Evolutionary conservation across 2,113 vertebrate species (phyloP), one percentile per base, ranked within the genome.

Genomic region (Holacanthus passer): DNA sequence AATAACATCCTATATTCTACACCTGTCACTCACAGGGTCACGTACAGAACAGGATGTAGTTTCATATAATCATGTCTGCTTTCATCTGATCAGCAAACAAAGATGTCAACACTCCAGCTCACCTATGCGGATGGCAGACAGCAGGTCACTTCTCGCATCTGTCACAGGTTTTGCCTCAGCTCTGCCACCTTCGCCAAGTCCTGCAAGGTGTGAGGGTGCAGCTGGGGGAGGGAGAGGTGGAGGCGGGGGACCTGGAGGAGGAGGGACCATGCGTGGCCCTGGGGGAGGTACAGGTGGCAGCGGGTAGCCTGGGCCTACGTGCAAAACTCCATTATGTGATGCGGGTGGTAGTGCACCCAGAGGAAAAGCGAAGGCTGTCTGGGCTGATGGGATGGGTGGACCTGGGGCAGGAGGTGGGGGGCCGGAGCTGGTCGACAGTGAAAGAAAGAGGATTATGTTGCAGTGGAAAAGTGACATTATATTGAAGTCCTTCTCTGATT

Each of bases 91-190:
- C 47, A 31, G 41, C 29, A n/a, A 72, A 43, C 37, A 55, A 22
- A 65, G 39, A 8, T 1, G 0, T 17, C 29, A 14, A 7, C 14
- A 14, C 10, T 2, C 19, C 3, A 1, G 79, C 96, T 95, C 70
- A 99, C 97, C 97, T 96, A 98, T 98, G 13, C 97, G 96, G 53
- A 98, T 98, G 50, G 97, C 97, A 47, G 97, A 96, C 43, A 99
- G 95, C 14, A 99, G 96, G 77, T 98, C 97, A 0, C 97, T 98
- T 77, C 97, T 96, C 0, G 96, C 96, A 7, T 97, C 97, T 0
- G 94, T 96, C 50, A 96, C 85, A 0, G 96, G 95, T 0, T 95
- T 94, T 0, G 85, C 47, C 73, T 90, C 82, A 16, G 65, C 65
- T 73, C 80, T 78, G 64, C 65, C 24, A 10, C 52, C 32, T 29